Evolutionary conservation across 2,797 vertebrate species (phyloP), one percentile per base, ranked within the genome.

Genomic region (Syngnathus rostellatus): DNA sequence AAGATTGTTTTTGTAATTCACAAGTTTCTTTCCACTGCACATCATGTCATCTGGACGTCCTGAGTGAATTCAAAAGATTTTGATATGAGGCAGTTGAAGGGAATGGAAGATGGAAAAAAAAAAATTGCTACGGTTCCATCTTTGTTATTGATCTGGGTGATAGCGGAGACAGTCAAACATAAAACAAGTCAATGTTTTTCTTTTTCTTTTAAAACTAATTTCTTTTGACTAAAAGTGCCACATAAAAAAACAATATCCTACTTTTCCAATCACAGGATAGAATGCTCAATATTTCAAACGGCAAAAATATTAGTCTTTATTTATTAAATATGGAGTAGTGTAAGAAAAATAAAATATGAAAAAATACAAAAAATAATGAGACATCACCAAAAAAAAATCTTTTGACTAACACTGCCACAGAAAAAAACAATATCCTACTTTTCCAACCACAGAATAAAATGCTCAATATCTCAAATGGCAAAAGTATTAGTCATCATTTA

Each of bases 1-100:
- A 68, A 6, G 45, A 65, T 10, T 43, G 11, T 62, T 25, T 25
- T 12, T 17, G 14, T 45, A 23, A 43, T 61, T 23, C 39, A 61
- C 59, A 59, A 9, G 59, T 61, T 43, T 41, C 59, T 23, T 41
- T 39, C 59, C 59, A 43, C 59, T 41, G 38, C 59, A 61, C 59
- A 61, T 41, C 19, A 19, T n/a, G n/a, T 61, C 59, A 61, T 61
- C 59, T 61, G 19, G 5, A 61, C 53, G 10, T 55, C 53, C 53
- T 6, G 23, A 55, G 23, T 55, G 11, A 23, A 31, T 55, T 25
- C 12, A 55, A 25, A 55, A 55, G 11, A 25, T 55, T 4, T 31
- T 31, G 23, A 6, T 31, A 55, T 55, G 21, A 21, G 17, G 16
- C 3, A 21, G 50, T 3, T 19, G n/a, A n/a, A 21, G 16, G 50